Conservation (phyloP, 2,888 invertebrate genomes). For the Zaprionus obscuricornis region DNA sequence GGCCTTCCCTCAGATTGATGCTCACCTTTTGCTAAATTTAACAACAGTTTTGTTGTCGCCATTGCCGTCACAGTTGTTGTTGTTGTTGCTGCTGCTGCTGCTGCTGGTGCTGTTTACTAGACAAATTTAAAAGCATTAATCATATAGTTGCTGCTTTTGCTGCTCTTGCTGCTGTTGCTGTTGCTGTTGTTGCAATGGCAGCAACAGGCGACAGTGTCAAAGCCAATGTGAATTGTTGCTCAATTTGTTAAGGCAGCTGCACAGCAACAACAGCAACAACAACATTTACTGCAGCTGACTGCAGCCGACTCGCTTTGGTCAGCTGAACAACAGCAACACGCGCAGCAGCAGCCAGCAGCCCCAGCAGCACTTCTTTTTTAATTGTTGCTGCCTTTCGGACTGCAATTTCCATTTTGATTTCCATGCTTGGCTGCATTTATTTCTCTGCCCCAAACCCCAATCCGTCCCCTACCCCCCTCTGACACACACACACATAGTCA, state of each 20-base stretch:
- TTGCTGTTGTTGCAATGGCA: constrained; percentile 28
- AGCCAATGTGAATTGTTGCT: constrained; percentile 54
- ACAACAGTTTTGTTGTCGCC: constrained; percentile 18
- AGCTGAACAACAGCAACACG: constrained; percentile 53
- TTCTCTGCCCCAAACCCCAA: not conserved
- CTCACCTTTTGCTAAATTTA: constrained; percentile 42
- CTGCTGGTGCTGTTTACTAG: constrained; percentile 22
- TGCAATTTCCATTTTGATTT: constrained; percentile 70
- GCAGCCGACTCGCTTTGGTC: constrained; percentile 73
- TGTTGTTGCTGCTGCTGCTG: not conserved
- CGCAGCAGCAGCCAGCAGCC: constrained; percentile 15
- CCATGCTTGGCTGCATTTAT: constrained; percentile 57
- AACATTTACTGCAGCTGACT: constrained; percentile 31
- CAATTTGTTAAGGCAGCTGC: constrained; percentile 39
- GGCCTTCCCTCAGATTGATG: constrained; percentile 13
- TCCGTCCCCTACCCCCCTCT: constrained; percentile 3
- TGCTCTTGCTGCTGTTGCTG: constrained; percentile 16
- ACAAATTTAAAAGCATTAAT: constrained; percentile 47
- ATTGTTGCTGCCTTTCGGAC: constrained; percentile 49
- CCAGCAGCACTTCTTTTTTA: constrained; percentile 37
- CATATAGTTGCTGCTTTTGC: constrained; percentile 15
- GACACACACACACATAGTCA: constrained; percentile 1
- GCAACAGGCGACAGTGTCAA: constrained; percentile 56
- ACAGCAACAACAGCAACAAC: constrained; percentile 28
- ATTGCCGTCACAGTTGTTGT: not conserved